Evolutionary conservation across 2,888 invertebrate species (phyloP), one percentile per base, ranked within the genome.

Genomic region (Stenolophus ochropezus): DNA sequence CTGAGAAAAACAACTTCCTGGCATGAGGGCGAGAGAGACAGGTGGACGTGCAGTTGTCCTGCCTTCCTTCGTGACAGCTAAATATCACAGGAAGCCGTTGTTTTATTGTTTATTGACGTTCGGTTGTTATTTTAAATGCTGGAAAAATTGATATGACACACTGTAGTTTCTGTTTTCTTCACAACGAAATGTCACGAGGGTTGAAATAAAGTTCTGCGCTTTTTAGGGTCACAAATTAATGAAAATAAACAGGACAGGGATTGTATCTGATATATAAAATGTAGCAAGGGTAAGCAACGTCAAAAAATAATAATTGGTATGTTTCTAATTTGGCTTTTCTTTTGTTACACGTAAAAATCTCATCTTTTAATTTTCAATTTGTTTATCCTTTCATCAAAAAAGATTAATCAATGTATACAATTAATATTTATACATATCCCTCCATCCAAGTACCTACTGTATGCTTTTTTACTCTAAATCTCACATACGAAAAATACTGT

Each of bases 91-190:
- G 65, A 69, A 27, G 65, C 14, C 14, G 65, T 69, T 69, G 65
- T 69, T 69, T 69, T 69, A 69, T 69, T 69, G 65, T 69, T 8
- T 69, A 69, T 27, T 69, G 65, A 69, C 65, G 27, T 69, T 69
- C 65, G 27, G 18, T 27, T 69, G 33, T 69, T 69, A 69, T 33
- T 69, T 69, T 69, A 69, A 69, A 69, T 69, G 42, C 65, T 69
- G 65, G 65, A 69, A 69, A 33, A 69, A 69, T 69, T 69, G 65
- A 69, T 69, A 69, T 33, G 65, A 69, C 65, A 69, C 65, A 69
- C 33, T n/a, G 33, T 6, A 16, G 25, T 69, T 69, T 69, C 33
- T 69, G 33, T 27, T 69, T 33, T 42, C 33, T 69, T 69, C n/a
- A 8, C 33, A 42, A n/a, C n/a, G 8, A 42, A 42, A 42, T 42